Evolutionary conservation across 1,140 invertebrate genomes (phyloP).

Genomic region (Musca domestica): DNA sequence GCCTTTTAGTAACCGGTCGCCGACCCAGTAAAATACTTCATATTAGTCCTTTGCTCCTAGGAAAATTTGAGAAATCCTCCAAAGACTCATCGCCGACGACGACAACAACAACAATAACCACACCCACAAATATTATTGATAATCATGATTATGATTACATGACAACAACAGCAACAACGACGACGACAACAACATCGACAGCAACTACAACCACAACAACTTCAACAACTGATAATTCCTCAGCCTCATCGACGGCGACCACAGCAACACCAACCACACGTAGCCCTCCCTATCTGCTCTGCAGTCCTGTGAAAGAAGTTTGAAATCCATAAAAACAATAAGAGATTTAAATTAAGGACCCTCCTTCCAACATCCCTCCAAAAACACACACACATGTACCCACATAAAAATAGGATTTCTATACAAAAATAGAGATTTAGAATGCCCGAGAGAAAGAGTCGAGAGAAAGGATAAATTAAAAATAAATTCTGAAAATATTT

Average conservation of each 20-base stretch:
- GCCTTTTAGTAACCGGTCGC: constrained; percentile 51
- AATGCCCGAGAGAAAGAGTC: neutral
- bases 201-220: constrained; percentile 27
- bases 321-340: too few relatives aligned
- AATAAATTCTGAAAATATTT: too few relatives aligned
- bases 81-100: constrained; percentile 25
- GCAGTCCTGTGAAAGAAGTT: constrained; percentile 13
- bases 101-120: constrained; percentile 28
- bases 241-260: constrained; percentile 25
- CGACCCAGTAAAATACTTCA: constrained; percentile 52
- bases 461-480: neutral
- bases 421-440: neutral
- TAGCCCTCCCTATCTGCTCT: neutral
- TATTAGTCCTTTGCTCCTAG: constrained; percentile 38
- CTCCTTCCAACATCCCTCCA: neutral
- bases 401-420: neutral
- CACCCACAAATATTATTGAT: constrained; percentile 25
- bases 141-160: neutral
- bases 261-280: constrained; percentile 33
- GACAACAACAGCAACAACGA: neutral
- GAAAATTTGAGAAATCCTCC: constrained; percentile 19
- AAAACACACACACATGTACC: neutral
- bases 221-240: constrained; percentile 26
- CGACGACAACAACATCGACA: neutral
- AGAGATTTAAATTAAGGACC: too few relatives aligned